Base-by-base conservation (phyloP, 2,113 vertebrate species). In the Cairina moschata region DNA sequence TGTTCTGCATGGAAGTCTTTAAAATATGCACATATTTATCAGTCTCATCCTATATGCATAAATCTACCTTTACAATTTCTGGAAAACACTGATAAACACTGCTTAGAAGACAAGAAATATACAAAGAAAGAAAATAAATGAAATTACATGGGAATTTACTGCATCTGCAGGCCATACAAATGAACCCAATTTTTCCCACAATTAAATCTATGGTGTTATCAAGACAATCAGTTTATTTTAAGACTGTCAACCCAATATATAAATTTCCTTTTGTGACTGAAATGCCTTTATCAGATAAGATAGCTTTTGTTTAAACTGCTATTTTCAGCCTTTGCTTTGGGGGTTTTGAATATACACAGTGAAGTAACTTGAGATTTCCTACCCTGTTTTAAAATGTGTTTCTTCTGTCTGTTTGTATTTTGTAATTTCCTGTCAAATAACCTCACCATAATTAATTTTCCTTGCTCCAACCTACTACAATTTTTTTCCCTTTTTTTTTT, bases 351-450 rank as follows among this genome's bases (percentile, higher is more conserved):
- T 95, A 96, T 93, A 96, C 93, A 97, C 90, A 96, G 93, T 69
- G 72, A 96, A 97, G 97, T 97, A 98, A 98, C 96, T 96, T 94
- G 96, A 98, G 98, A 98, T 97, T 97, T 98, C 97, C 97, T 98
- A 97, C 91, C 89, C 97, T 90, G 92, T 93, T 98, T 97, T 97
- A 97, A 98, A 98, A 98, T 90, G 97, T 97, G 97, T 97, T 98
- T 98, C 96, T 98, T 97, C 96, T 98, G 96, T 97, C 97, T 98
- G 97, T 98, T 98, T 98, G 97, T 97, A 97, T 98, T 98, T 98
- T 98, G 97, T 98, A 98, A 98, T 98, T 98, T 98, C 98, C 98
- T 98, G 98, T 98, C 97, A 98, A 98, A 97, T 98, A 98, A 98
- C 97, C 97, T 98, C 96, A 96, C 97, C 84, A 95, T 98, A 98